A percentile compares a stretch with the other conserved stretches of the same genome.
Evolutionary conservation across 2,888 invertebrate genomes (phyloP).

Genomic region (Epicampocera succincta): DNA sequence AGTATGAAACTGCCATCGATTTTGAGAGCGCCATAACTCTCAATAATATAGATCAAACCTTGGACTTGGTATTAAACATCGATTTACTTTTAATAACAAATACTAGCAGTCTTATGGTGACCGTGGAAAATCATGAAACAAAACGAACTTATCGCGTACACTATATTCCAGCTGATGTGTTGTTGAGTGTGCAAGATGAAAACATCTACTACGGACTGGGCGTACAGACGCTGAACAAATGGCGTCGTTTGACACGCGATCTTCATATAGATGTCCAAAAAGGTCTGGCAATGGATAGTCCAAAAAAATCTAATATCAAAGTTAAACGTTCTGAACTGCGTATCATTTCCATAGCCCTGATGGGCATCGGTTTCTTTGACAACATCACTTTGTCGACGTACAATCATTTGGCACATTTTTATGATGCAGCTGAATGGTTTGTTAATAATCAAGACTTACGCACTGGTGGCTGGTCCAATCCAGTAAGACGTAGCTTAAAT

Average conservation of each 20-base stretch:
- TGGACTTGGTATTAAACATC: slow-evolving; percentile 89
- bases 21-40: slow-evolving; percentile 87
- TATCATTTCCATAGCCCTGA: slow-evolving; percentile 86
- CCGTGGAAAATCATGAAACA: slow-evolving; percentile 89
- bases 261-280: slow-evolving; percentile 95
- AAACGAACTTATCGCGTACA: slow-evolving; percentile 90
- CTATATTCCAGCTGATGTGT: slow-evolving; percentile 89
- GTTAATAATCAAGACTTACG: slow-evolving; percentile 90
- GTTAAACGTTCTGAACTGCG: slow-evolving; percentile 81
- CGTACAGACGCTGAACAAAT: slow-evolving; percentile 83
- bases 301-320: slow-evolving; percentile 75
- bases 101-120: slow-evolving; percentile 89
- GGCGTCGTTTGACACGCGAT: slow-evolving; percentile 93
- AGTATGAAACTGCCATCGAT: slow-evolving; percentile 88
- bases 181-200: slow-evolving; percentile 88
- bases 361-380: slow-evolving; percentile 88
- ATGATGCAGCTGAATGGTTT: slow-evolving; percentile 96
- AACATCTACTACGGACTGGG: slow-evolving; percentile 95
- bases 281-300: slow-evolving; percentile 86
- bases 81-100: slow-evolving; percentile 89
- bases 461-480: slow-evolving; percentile 96
- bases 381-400: slow-evolving; percentile 90
- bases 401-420: slow-evolving; percentile 95
- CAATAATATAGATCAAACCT: slow-evolving; percentile 83
- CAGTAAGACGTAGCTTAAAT: slow-evolving; percentile 89